Base-by-base conservation (phyloP, 2,797 vertebrate genomes). In the Poecilia picta region DNA sequence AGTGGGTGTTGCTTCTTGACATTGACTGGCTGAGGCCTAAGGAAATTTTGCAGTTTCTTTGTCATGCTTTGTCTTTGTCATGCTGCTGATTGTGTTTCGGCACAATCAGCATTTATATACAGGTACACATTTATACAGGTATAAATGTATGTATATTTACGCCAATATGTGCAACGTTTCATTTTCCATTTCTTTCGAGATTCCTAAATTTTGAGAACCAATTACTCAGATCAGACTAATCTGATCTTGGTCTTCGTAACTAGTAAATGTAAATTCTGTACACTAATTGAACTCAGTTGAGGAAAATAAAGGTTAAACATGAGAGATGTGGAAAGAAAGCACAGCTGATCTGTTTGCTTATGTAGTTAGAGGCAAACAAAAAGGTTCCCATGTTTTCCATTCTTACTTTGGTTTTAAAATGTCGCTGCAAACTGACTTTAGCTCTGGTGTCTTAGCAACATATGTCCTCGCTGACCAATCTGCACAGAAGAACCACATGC, bases 1-100 rank as follows among this genome's bases (percentile, higher is more conserved):
- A 77, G 81, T 82, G 74, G 88, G 88, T 81, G 81, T 87, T 85
- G 83, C 86, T 77, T 39, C 81, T 82, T 87, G 79, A 83, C 86
- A 91, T 82, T 89, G 89, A 92, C 91, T 86, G 78, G 85, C 80
- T 62, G 80, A 11, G 13, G 66, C 25, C 80, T 76, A 75, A 7
- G 73, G 76, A 79, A 85, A 81, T 85, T 74, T 76, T 41, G 77
- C 46, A 28, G 76, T 59, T 31, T 28, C 28, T 31, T 59, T 59
- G 57, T 31, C 31, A 59, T 53, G 8, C 23, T 45, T 53, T 25
- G 23, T 53, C 23, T 41, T 41, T 25, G 49, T 39, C 73, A 20
- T 75, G 39, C 64, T 75, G 75, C 28, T 80, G 68, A 41, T 45
- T 74, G 76, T 76, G 53, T 66, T 74, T 79, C 1, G 5, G 39